Base-by-base conservation (phyloP, 2,888 invertebrate genomes). In the Rhagophthalmus giganteus region DNA sequence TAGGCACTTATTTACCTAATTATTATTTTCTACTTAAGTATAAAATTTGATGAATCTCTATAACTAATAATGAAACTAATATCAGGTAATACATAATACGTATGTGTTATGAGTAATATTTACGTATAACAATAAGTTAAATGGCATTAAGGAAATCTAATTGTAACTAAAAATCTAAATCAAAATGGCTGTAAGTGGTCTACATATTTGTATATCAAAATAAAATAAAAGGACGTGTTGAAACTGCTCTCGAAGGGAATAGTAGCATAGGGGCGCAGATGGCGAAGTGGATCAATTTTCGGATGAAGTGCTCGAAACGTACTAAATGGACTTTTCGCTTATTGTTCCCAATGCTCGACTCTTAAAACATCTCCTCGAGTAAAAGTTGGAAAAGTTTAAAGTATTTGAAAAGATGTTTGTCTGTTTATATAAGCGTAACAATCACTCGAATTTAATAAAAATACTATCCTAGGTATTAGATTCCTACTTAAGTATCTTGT, bases 221-320 rank as follows among this genome's bases (percentile, higher is more conserved):
- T 20, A 20, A 20, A 20, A 20, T 20, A 20, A 3, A 20, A 20
- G 3, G 3, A 7, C 3, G 20, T 20, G 20, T 20, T 20, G 20
- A 20, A 20, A 20, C 7, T 20, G 20, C 20, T 20, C 20, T 20
- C 20, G 4, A 20, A 20, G 7, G 7, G 20, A 20, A 20, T 7
- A 5, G 20, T 15, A 24, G 39, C 15, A 39, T 39, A 25, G 33
- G 46, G 47, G 47, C 32, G 40, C 47, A 47, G 39, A 26, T 47
- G 47, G 37, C 33, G 31, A 33, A 47, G 47, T 47, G 47, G 39
- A 33, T 34, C 33, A 44, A 34, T 44, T 44, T 44, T 44, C 20
- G 20, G 7, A 20, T 3, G 20, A 20, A 20, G 20, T 20, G 20
- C 20, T 20, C 7, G 20, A 20, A 20, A 20, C 20, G 20, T 20